A percentile compares a stretch with the other conserved stretches of the same genome.
phyloP scores from a whole-genome alignment of 2,797 vertebrate genomes.

The Notolabrus celidotus region DNA sequence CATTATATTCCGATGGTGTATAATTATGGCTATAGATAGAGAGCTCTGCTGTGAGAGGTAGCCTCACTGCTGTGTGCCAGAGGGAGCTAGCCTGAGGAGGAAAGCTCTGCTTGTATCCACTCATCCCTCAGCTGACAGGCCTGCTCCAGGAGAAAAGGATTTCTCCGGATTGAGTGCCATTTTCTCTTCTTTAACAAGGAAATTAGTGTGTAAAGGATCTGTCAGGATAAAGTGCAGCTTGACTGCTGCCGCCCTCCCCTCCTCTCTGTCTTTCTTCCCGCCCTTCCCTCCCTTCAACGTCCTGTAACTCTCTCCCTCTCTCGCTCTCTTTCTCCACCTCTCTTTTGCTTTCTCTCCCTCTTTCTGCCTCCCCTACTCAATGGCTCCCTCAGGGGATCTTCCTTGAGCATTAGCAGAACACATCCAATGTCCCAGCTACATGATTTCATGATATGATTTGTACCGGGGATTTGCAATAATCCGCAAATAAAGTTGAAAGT shows the following conservation, averaged over 20 bases:
- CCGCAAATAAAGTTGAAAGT: conserved; percentile 82
- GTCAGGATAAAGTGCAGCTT: conserved; percentile 86
- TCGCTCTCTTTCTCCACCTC: conserved; percentile 62
- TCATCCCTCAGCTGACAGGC: conserved; percentile 79
- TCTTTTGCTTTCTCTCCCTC: conserved; percentile 55
- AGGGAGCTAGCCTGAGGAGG: conserved; percentile 82
- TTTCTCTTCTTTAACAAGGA: conserved; percentile 87
- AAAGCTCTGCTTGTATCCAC: conserved; percentile 82
- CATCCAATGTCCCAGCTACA: conserved; percentile 78
- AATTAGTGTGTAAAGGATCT: conserved; percentile 87
- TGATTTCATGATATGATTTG: conserved; percentile 87
- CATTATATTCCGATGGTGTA: conserved; percentile 81
- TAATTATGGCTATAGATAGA: conserved; percentile 82
- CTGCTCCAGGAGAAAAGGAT: conserved; percentile 81
- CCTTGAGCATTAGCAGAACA: conserved; percentile 83
- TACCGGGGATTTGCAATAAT: conserved; percentile 86
- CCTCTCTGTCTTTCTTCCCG: conserved; percentile 75
- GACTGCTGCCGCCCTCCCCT: conserved; percentile 76
- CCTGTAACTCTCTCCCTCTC: conserved; percentile 56
- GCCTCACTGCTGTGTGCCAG: conserved; percentile 77
- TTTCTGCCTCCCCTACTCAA: conserved; percentile 74
- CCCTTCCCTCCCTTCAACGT: conserved; percentile 67
- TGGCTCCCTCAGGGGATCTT: conserved; percentile 80
- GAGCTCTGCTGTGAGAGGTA: conserved; percentile 76
- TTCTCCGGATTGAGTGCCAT: conserved; percentile 78